Percentiles rank a stretch among this genome's conserved stretches.
These are phyloP conservation scores for Patella caerulea DNA, from an alignment of 2,888 invertebrate genomes.

Conservation along the genomic window DNA sequence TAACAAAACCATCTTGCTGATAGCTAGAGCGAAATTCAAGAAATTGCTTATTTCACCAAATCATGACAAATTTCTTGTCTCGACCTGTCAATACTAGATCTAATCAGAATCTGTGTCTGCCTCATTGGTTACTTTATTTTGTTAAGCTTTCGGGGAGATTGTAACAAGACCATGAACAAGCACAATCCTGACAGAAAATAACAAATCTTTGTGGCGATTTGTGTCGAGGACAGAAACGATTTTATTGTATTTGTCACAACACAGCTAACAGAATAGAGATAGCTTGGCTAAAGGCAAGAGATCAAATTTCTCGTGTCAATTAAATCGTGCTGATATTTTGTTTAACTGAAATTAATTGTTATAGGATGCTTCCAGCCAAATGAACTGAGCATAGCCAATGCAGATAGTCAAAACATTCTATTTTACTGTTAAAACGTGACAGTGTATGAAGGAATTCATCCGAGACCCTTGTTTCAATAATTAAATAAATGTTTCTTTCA, in stretches of 20 bases:
- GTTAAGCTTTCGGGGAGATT: slow-evolving; percentile 4
- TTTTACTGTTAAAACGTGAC: no score
- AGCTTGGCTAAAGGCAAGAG: slow-evolving; percentile 7
- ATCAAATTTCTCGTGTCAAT: slow-evolving; percentile 7
- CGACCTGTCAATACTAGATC: neutral
- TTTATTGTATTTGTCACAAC: slow-evolving; percentile 10
- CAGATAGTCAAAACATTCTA: no score
- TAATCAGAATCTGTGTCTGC: neutral
- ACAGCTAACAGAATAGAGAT: neutral
- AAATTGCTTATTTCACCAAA: slow-evolving; percentile 12
- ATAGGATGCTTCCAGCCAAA: neutral
- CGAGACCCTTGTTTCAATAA: no score
- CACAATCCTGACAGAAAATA: slow-evolving; percentile 9
- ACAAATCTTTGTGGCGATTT: slow-evolving; percentile 10
- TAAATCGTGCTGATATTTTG: neutral
- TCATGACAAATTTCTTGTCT: slow-evolving; percentile 7
- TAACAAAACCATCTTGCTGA: neutral
- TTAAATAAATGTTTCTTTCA: no score
- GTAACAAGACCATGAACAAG: slow-evolving; percentile 4
- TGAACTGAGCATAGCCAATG: no score
- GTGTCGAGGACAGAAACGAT: neutral
- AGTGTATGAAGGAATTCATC: no score
- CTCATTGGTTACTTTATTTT: slow-evolving; percentile 5
- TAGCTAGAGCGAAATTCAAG: neutral
- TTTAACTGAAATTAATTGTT: slow-evolving; percentile 6